Evolutionary conservation across 2,797 vertebrate genomes (phyloP).

Genomic region (Helarctos malayanus): DNA sequence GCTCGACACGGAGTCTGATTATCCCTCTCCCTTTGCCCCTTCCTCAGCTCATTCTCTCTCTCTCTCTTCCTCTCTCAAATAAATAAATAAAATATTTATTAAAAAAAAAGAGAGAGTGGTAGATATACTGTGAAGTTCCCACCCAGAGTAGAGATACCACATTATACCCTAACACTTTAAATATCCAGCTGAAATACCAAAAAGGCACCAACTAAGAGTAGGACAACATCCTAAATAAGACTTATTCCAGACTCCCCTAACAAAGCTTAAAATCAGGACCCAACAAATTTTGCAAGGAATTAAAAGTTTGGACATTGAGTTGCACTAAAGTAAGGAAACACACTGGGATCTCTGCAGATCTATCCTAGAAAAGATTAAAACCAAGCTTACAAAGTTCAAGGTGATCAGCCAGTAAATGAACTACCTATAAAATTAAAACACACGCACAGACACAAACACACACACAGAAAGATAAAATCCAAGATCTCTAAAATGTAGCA

Average conservation of each 20-base stretch:
- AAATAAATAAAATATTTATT: neutral
- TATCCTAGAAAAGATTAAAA: conserved; percentile 50
- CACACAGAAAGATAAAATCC: neutral
- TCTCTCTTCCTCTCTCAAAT: neutral
- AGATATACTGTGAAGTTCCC: neutral
- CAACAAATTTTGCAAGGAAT: neutral
- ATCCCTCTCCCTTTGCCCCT: neutral
- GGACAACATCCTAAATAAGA: conserved; percentile 11
- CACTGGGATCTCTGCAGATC: neutral
- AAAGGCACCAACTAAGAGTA: conserved; percentile 29
- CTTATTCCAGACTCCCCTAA: conserved; percentile 22
- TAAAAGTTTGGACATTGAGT: conserved; percentile 1
- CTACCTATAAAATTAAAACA: neutral
- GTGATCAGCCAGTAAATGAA: conserved; percentile 28
- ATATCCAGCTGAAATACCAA: conserved; percentile 52
- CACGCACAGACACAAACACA: neutral
- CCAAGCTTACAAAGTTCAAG: conserved; percentile 24
- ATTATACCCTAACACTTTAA: conserved; percentile 47
- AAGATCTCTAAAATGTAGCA: neutral
- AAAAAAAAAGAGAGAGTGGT: neutral
- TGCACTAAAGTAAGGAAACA: conserved; percentile 52
- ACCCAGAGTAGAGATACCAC: neutral
- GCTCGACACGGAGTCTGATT: neutral
- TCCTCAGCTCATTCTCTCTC: neutral
- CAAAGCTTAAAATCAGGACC: conserved; percentile 51